These are phyloP conservation scores for Circaetus gallicus DNA, from an alignment of 2,113 vertebrate species.

Conservation along the genomic window DNA sequence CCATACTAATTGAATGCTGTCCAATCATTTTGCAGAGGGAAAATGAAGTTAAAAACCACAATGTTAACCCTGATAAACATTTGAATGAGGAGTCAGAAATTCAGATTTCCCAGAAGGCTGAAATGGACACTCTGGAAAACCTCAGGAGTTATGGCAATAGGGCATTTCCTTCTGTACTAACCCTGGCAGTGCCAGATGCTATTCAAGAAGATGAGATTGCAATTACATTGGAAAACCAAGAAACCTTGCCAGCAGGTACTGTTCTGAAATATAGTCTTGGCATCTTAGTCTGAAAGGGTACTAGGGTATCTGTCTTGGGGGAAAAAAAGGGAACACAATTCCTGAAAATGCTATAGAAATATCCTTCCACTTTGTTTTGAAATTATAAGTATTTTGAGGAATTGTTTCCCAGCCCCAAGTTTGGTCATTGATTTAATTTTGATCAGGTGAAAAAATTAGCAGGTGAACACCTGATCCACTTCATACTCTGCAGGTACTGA, in stretches of 20 bases:
- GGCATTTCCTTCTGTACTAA: conserved; percentile 16
- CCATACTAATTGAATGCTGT: not conserved
- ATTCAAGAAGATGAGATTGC: conserved; percentile 69
- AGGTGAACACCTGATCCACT: not conserved
- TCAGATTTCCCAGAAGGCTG: conserved; percentile 45
- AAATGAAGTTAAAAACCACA: conserved; percentile 33
- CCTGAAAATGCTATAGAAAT: not conserved
- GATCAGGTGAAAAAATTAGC: not conserved
- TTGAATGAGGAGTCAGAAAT: conserved; percentile 44
- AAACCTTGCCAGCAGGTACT: conserved; percentile 77
- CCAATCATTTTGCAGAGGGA: conserved; percentile 65
- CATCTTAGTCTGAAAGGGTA: not conserved
- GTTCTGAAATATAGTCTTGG: not conserved
- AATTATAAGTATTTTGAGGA: not conserved
- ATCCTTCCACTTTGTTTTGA: not conserved
- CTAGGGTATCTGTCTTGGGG: not conserved
- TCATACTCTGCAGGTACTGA: not conserved
- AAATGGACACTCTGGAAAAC: conserved; percentile 35
- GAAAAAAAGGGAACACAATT: not conserved
- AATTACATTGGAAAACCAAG: conserved; percentile 72
- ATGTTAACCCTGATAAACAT: conserved; percentile 22
- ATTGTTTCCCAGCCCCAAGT: not conserved
- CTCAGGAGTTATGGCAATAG: conserved; percentile 45
- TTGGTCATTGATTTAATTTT: not conserved
- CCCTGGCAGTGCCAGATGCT: conserved; percentile 18